A percentile compares a stretch with the other conserved stretches of the same genome.
Evolutionary conservation across 2,797 vertebrate genomes (phyloP).

Genomic region (Choloepus didactylus): DNA sequence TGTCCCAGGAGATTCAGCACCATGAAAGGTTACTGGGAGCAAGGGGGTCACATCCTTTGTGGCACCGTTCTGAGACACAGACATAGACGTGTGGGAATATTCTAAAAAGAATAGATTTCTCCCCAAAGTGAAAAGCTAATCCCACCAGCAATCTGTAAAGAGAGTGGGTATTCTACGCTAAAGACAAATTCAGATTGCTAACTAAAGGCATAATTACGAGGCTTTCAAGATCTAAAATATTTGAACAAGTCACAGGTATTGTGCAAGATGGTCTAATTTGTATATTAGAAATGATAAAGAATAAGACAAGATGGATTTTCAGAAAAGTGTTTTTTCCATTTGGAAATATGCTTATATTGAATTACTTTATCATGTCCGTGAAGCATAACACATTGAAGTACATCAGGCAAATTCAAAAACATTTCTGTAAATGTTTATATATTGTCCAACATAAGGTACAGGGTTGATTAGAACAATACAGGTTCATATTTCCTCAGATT

Average conservation of each 20-base stretch:
- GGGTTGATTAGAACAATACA: background rate
- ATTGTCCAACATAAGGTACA: background rate
- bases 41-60: conserved; percentile 91
- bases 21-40: conserved; percentile 91
- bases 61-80: conserved; percentile 90
- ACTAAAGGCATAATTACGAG: conserved; percentile 75
- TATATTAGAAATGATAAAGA: conserved; percentile 62
- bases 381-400: conserved; percentile 69
- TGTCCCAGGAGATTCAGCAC: conserved; percentile 89
- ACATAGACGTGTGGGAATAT: conserved; percentile 91
- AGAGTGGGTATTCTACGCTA: conserved; percentile 82
- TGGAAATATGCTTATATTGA: conserved; percentile 57
- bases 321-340: conserved; percentile 62
- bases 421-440: conserved; percentile 45
- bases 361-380: conserved; percentile 67
- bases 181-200: conserved; percentile 82
- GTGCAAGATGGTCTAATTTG: conserved; percentile 74
- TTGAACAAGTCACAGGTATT: conserved; percentile 84
- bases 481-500: background rate
- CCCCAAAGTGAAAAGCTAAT: conserved; percentile 88
- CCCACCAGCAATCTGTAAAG: conserved; percentile 86
- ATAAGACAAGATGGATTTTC: conserved; percentile 71
- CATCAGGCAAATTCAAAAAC: conserved; percentile 28
- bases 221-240: conserved; percentile 79
- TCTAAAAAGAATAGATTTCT: conserved; percentile 90